Base-by-base conservation (phyloP, 1,140 invertebrate species). In the Amyelois transitella region DNA sequence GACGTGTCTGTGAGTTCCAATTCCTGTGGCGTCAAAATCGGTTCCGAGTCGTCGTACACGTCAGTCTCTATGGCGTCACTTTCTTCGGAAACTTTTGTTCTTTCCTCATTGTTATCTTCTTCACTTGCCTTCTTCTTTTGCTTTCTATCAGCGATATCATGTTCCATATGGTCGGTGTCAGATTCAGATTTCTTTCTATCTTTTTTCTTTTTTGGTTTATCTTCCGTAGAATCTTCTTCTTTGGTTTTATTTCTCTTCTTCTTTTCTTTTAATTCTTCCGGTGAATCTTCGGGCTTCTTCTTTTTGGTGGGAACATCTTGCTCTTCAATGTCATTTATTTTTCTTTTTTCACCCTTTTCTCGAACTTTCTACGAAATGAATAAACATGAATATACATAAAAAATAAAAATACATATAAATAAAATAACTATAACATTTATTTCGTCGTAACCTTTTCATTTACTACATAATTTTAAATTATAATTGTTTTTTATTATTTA, bases 11-110 rank as follows among this genome's bases (percentile, higher is more conserved):
- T 58, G 0, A 86, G 64, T 0, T 58, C 59, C 25, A 62, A 45
- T 5, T 86, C 81, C 62, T 77, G 58, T 14, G 78, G 72, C 5
- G 65, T 67, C 5, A 86, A 14, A 18, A 75, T 10, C 49, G 75
- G 32, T 12, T 75, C 67, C 7, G 58, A 63, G 6, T 76, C 70
- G 55, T 82, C 76, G 28, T 72, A 45, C 8, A 81, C 50, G 18
- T 85, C 84, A 22, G 77, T 78, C 38, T 85, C 80, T 50, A 84
- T 82, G 0, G 69, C 69, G 28, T 85, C 81, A 58, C 67, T 77
- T 55, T 80, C 77, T 64, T 77, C 76, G 43, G 68, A 69, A 2
- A 21, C 45, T 51, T 70, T 58, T 38, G 58, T 32, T 45, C 64
- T 45, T 66, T 68, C 43, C 3, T 55, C 32, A 18, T 28, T 18